Percentiles rank a stretch among this genome's conserved stretches.
Evolutionary conservation across 2,888 invertebrate species (phyloP).

Genomic region (Dioctria rufipes): DNA sequence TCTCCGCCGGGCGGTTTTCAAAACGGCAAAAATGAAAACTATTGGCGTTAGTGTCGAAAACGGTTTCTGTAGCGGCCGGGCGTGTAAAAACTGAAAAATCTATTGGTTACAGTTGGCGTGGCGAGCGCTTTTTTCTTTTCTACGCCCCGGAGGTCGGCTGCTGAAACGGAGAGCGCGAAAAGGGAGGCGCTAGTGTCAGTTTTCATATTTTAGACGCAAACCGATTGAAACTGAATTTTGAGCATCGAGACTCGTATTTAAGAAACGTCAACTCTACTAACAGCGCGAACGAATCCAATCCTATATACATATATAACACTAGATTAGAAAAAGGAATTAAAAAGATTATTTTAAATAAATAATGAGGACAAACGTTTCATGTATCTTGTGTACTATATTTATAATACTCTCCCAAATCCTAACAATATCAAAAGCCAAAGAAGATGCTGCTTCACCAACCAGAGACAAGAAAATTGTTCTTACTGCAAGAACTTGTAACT

Average conservation of each 20-base stretch:
- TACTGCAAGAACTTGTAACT: constrained; percentile 33
- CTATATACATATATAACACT: neutral
- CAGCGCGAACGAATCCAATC: neutral
- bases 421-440: neutral
- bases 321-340: neutral
- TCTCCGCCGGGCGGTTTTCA: too few species aligned
- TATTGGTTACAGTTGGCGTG: too few species aligned
- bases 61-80: too few species aligned
- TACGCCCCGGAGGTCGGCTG: too few species aligned
- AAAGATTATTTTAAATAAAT: neutral
- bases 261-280: neutral
- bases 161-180: too few species aligned
- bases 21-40: too few species aligned
- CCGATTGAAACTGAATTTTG: too few species aligned
- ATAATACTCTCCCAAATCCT: neutral
- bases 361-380: neutral
- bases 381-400: neutral
- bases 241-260: neutral
- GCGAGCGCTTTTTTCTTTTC: too few species aligned
- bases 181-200: too few species aligned
- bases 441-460: neutral
- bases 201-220: too few species aligned
- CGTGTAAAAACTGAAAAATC: too few species aligned
- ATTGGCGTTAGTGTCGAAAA: too few species aligned
- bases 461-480: neutral